phyloP scores from a whole-genome alignment of 1,140 invertebrate species.

The Pteromalus puparum region DNA sequence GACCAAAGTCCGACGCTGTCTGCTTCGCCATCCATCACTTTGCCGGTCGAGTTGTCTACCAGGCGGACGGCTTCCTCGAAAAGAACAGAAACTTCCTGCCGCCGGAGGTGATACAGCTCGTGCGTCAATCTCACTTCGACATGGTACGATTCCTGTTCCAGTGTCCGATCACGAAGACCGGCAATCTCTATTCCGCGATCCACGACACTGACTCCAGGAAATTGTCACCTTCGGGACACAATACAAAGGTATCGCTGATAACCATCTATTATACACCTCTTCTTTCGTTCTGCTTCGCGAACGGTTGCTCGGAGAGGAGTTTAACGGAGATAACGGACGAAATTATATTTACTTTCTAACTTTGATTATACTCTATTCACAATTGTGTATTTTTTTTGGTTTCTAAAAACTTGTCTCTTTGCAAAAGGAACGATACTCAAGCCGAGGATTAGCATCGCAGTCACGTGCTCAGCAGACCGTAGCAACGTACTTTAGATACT shows the following conservation, averaged over 20 bases:
- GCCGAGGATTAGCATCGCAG: constrained; percentile 84
- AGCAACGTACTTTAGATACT: constrained; percentile 89
- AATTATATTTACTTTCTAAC: background rate
- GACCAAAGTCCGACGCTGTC: constrained; percentile 85
- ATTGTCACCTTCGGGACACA: constrained; percentile 62
- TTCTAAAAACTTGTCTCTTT: constrained; percentile 28
- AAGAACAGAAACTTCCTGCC: constrained; percentile 91
- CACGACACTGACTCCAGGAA: constrained; percentile 75
- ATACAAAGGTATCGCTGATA: constrained; percentile 65
- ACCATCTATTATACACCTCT: constrained; percentile 39
- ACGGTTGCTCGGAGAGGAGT: background rate
- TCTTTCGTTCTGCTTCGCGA: background rate
- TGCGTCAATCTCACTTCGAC: constrained; percentile 83
- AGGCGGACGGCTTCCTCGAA: constrained; percentile 86
- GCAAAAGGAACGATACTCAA: constrained; percentile 75
- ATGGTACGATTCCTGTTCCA: constrained; percentile 87
- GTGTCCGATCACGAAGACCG: constrained; percentile 88
- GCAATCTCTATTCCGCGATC: constrained; percentile 81
- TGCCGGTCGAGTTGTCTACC: constrained; percentile 86
- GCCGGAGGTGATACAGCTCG: constrained; percentile 86
- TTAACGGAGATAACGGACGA: background rate
- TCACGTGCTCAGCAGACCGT: constrained; percentile 90
- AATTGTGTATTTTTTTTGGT: background rate
- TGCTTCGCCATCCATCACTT: constrained; percentile 86
- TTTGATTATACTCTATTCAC: background rate